phyloP scores from a whole-genome alignment of 2,888 invertebrate genomes.

The Eupithecia dodoneata region DNA sequence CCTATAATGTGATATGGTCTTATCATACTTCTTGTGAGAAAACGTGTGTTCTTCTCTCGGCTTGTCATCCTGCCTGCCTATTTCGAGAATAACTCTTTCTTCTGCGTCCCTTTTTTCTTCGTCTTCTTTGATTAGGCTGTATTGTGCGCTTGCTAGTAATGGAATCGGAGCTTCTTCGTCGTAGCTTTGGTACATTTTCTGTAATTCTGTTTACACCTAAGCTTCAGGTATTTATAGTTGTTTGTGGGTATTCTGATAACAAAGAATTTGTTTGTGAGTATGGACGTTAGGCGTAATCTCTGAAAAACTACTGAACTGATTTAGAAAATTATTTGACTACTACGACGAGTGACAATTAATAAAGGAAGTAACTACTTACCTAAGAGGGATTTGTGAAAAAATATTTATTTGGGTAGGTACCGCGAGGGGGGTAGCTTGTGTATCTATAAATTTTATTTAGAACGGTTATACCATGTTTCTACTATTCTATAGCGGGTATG shows the following conservation, averaged over 20 bases:
- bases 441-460: too few species aligned
- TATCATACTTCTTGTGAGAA: conserved; percentile 81
- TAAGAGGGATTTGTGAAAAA: too few species aligned
- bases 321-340: not conserved
- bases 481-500: not conserved
- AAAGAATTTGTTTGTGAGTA: too few species aligned
- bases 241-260: too few species aligned
- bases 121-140: conserved; percentile 71
- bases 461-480: not conserved
- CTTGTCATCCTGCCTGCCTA: conserved; percentile 78
- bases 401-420: too few species aligned
- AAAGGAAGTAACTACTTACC: too few species aligned
- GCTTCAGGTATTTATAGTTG: not conserved
- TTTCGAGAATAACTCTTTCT: conserved; percentile 78
- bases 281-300: too few species aligned
- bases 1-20: conserved; percentile 78
- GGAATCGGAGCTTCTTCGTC: conserved; percentile 74
- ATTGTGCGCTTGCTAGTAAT: conserved; percentile 65
- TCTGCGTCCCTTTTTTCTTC: conserved; percentile 71
- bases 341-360: too few species aligned
- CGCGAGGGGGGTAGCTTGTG: too few species aligned
- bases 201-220: not conserved
- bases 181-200: conserved; percentile 70
- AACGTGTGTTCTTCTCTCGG: conserved; percentile 76
- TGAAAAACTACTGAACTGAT: not conserved